These are phyloP conservation scores for Epinephelus coioides DNA, from an alignment of 2,797 vertebrate genomes.

Conservation along the genomic window DNA sequence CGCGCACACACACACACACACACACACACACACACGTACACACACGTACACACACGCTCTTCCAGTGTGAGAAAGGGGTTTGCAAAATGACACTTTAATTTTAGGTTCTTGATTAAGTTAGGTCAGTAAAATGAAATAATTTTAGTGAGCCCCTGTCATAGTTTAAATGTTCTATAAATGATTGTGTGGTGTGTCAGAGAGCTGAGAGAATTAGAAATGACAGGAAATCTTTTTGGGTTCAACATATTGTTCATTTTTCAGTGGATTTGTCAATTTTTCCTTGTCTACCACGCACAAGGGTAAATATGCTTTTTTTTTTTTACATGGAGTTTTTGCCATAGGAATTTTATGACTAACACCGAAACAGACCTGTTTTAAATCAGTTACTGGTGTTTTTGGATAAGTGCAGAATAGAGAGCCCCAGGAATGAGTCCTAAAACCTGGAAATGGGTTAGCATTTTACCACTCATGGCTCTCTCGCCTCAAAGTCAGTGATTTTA, in stretches of 20 bases:
- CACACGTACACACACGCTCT: background rate
- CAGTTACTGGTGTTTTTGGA: slow-evolving; percentile 4
- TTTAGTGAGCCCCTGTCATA: background rate
- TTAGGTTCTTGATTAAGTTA: background rate
- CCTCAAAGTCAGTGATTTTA: no score
- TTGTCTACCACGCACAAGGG: background rate
- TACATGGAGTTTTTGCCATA: background rate
- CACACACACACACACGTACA: background rate
- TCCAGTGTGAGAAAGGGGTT: slow-evolving; percentile 8
- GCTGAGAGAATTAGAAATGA: background rate
- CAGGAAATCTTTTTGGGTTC: background rate
- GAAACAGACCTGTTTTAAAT: background rate
- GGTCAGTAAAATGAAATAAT: background rate
- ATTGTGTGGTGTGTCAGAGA: background rate
- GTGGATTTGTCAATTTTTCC: no score
- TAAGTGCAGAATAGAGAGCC: background rate
- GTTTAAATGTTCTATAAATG: background rate
- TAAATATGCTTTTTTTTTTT: background rate
- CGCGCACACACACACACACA: background rate
- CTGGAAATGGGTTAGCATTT: no score
- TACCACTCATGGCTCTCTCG: no score
- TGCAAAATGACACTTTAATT: background rate
- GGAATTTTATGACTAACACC: background rate
- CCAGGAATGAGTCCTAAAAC: no score
- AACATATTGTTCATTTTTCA: no score